Evolutionary conservation across 2,888 invertebrate species (phyloP), one percentile per base, ranked within the genome.

Genomic region (Melangyna quadrimaculata): DNA sequence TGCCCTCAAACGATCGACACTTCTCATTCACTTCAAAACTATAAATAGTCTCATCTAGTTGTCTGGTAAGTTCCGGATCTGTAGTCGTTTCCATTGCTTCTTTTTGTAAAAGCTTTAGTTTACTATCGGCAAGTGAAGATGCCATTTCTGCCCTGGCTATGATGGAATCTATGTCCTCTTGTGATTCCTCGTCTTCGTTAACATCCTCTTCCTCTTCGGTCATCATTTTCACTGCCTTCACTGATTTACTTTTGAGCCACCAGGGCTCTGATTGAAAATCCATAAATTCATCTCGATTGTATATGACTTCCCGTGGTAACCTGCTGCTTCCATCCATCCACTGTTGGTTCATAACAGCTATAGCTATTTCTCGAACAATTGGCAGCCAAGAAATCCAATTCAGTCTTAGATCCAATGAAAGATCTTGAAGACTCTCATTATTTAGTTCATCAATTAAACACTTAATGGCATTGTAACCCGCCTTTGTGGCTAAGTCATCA

Each of bases 251-350:
- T 27, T 89, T 88, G 0, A 90, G 84, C 91, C 91, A 91, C 91
- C 91, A 91, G 2, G 91, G 90, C 17, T 86, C 84, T 0, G 83
- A 83, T 65, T 82, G 87, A 63, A 88, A 90, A 29, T 88, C 88
- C 9, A 81, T 51, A 0, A 90, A 88, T n/a, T 88, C 87, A 29
- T 87, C 67, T 24, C 89, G 89, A n/a, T 88, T 80, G 81, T 91
- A 92, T 40, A 92, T 90, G 7, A 92, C 77, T 57, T 88, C 88
- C 0, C 61, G 22, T 0, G 91, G 90, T 8, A 90, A 51, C 1
- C 48, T 71, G 8, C 55, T 27, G 8, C 59, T 27, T 2, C 51
- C 59, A 10, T 22, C 14, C n/a, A 61, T 61, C 88, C 88, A 88
- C 14, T 59, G 19, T 4, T 67, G 71, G n/a, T 75, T 74, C 10